Evolutionary conservation across 2,113 vertebrate genomes (phyloP).

Genomic region (Cinclus cinclus): DNA sequence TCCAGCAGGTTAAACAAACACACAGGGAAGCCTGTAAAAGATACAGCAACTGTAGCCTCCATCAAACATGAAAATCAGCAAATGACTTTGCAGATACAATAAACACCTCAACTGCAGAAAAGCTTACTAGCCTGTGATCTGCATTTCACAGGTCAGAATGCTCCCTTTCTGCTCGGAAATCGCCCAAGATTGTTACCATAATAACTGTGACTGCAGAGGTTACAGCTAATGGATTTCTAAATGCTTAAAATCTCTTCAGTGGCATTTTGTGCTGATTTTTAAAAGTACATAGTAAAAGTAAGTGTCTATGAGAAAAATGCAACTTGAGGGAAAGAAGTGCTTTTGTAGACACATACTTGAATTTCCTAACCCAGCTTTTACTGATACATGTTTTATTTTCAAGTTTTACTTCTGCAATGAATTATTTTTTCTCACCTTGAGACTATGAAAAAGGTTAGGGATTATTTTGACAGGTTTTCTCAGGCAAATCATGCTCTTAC

Average conservation of each 20-base stretch:
- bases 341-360: not conserved
- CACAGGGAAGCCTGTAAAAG: not conserved
- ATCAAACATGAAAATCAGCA: constrained; percentile 38
- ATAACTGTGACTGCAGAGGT: constrained; percentile 23
- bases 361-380: not conserved
- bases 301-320: not conserved
- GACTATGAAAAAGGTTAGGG: not conserved
- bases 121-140: constrained; percentile 11
- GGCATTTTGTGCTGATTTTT: not conserved
- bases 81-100: constrained; percentile 47
- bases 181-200: not conserved
- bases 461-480: not conserved
- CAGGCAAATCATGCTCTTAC: not conserved
- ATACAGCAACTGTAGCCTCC: constrained; percentile 27
- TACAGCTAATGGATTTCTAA: constrained; percentile 25
- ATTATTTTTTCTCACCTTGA: not conserved
- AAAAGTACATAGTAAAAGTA: not conserved
- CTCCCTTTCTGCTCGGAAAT: constrained; percentile 13
- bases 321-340: not conserved
- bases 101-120: constrained; percentile 32
- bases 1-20: constrained; percentile 54
- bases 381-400: not conserved
- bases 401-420: not conserved
- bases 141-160: constrained; percentile 34
- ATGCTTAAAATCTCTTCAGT: not conserved